phyloP scores from a whole-genome alignment of 2,888 invertebrate species.

The Neelides folsomi region DNA sequence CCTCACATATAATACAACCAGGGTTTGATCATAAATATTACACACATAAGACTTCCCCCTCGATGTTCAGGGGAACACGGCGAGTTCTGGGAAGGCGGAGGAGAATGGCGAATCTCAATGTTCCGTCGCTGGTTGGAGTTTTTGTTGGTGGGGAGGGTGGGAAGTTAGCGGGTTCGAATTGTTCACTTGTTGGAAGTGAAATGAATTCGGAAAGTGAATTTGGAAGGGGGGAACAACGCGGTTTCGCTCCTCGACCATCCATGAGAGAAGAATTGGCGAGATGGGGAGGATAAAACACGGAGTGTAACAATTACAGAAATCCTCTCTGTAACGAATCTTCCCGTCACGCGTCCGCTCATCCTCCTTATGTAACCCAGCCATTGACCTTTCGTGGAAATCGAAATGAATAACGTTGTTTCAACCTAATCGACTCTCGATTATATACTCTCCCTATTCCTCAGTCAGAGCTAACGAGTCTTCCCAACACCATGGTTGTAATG shows the following conservation, averaged over 20 bases:
- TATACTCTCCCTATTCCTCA: not conserved
- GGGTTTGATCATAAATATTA: too few species aligned
- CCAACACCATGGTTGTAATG: not conserved
- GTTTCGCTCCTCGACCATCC: too few species aligned
- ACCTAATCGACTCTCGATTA: constrained; percentile 2
- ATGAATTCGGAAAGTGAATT: too few species aligned
- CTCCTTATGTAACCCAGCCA: constrained; percentile 20
- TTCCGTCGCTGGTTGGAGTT: not conserved
- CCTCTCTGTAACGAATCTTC: constrained; percentile 21
- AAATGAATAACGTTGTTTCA: constrained; percentile 24
- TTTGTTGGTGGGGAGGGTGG: not conserved
- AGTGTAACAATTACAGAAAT: constrained; percentile 20
- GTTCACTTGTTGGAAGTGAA: too few species aligned
- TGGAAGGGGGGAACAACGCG: too few species aligned
- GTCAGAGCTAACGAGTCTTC: too few species aligned
- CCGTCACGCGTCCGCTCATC: constrained; percentile 13
- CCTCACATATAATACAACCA: too few species aligned
- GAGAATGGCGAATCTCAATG: too few species aligned
- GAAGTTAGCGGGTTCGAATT: not conserved
- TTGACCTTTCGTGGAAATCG: constrained; percentile 33
- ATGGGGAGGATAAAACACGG: not conserved
- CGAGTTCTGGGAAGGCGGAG: not conserved
- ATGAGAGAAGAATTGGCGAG: too few species aligned
- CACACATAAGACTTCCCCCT: too few species aligned
- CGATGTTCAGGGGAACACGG: too few species aligned